Base-by-base conservation (phyloP, 2,797 vertebrate species). In the Pipistrellus kuhlii region DNA sequence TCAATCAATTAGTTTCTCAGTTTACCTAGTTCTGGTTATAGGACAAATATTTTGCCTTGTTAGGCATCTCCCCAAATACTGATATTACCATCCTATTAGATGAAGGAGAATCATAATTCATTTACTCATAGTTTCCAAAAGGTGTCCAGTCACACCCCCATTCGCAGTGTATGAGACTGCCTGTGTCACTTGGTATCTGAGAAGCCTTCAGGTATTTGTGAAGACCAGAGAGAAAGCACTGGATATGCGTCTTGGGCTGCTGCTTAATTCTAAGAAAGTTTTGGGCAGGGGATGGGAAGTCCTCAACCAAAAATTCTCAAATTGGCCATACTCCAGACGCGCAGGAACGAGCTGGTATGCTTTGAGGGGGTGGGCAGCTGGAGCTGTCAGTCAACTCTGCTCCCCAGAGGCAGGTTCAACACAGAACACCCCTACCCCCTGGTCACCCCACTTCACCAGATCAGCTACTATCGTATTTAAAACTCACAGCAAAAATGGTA, bases 351-450 rank as follows among this genome's bases (percentile, higher is more conserved):
- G 38, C 59, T 64, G 44, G 20, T 14, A 5, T 21, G 32, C 32
- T 8, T 2, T 8, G 38, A 38, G 1, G 57, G 21, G 11, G 2
- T 0, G 2, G 89, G 73, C n/a, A 51, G 44, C 86, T 72, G 13
- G 62, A 55, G 69, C 75, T 75, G 35, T 88, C 69, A 27, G 55
- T 94, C 73, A 80, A 8, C 12, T 55, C 69, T 85, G 86, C 78
- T 91, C 55, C 71, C 38, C n/a, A 3, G 38, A 66, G 62, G 41
- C 51, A 38, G 51, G 17, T 21, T 55, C 62, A 14, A 21, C 73
- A 23, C 15, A n/a, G n/a, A 2, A 11, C 46, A 21, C 41, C 1
- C 14, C 27, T 48, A 3, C 25, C 57, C 57, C 57, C 57, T 1
- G 30, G 71, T 8, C 8, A 35, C 51, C 8, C 38, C 30, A 1